These are phyloP conservation scores for Chloropsis cyanopogon DNA, from an alignment of 2,113 vertebrate genomes.

Conservation along the genomic window DNA sequence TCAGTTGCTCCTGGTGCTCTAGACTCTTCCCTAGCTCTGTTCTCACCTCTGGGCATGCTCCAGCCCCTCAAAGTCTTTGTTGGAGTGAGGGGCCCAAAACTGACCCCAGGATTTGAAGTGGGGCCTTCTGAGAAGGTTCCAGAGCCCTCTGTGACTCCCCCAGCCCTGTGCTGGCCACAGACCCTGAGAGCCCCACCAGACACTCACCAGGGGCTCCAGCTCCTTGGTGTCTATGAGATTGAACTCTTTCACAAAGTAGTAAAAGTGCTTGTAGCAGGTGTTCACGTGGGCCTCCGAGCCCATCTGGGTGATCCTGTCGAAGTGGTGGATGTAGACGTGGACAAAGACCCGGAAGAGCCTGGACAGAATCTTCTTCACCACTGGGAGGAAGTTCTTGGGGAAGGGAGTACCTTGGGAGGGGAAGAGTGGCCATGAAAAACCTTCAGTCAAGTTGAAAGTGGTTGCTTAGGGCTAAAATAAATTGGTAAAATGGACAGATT, in stretches of 20 bases:
- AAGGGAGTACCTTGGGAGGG: constrained; percentile 90
- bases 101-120: not conserved
- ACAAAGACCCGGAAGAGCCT: constrained; percentile 97
- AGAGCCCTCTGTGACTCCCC: not conserved
- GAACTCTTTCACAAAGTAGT: constrained; percentile 94
- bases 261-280: constrained; percentile 99
- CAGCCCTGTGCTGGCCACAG: not conserved
- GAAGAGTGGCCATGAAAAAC: not conserved
- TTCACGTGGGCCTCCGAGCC: constrained; percentile 97
- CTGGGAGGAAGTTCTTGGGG: constrained; percentile 93
- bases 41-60: not conserved
- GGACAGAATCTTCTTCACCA: constrained; percentile 95
- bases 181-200: not conserved
- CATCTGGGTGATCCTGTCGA: constrained; percentile 92
- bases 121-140: not conserved
- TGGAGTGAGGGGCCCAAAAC: not conserved
- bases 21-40: not conserved
- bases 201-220: constrained; percentile 94
- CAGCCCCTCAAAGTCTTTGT: not conserved
- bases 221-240: constrained; percentile 97
- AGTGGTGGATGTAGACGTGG: constrained; percentile 98
- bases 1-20: not conserved
- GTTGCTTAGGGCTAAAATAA: not conserved
- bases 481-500: rapidly evolving
- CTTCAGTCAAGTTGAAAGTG: rapidly evolving